Evolutionary conservation across 2,888 invertebrate species (phyloP), one percentile per base, ranked within the genome.

Genomic region (Acanthosoma haemorrhoidale): DNA sequence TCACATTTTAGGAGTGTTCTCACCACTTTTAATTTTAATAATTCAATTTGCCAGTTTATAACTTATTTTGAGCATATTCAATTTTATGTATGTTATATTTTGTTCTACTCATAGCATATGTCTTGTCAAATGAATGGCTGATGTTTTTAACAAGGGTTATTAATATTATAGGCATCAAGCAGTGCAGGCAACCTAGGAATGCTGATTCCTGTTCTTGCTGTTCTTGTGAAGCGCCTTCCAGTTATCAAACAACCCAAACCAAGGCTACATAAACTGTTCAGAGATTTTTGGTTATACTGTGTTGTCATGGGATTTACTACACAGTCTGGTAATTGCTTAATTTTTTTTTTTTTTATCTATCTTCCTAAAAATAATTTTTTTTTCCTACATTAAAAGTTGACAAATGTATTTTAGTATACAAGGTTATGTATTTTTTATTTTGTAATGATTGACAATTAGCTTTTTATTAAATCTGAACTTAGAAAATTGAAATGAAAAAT

Each of bases 261-360:
- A 0, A 84, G 98, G 5, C 84, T 98, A 39, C 91, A 96, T 78
- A 98, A 98, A 80, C 82, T 98, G n/a, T 99, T 99, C 81, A 88
- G 96, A 77, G 98, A 99, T 81, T 99, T 99, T 80, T 99, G 99
- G 99, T 84, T 98, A 57, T 99, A 99, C 79, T 99, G 96, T 79
- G 96, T 99, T 1, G 94, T 99, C 3, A 96, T 99, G 91, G 98
- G 97, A 9, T 99, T 99, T 80, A 94, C 96, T 6, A 73, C 74
- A 8, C 75, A 75, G 59, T 76, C 76, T 18, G 75, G 73, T 73
- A 66, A 69, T 59, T 34, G n/a, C 11, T 41, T 43, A 16, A 8
- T 59, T 6, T 6, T 39, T 21, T 18, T 36, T n/a, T 8, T 51
- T 36, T 31, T 32, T 51, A 16, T 36, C n/a, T n/a, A n/a, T n/a